phyloP scores from a whole-genome alignment of 2,113 vertebrate species.

The Tragelaphus buxtoni region DNA sequence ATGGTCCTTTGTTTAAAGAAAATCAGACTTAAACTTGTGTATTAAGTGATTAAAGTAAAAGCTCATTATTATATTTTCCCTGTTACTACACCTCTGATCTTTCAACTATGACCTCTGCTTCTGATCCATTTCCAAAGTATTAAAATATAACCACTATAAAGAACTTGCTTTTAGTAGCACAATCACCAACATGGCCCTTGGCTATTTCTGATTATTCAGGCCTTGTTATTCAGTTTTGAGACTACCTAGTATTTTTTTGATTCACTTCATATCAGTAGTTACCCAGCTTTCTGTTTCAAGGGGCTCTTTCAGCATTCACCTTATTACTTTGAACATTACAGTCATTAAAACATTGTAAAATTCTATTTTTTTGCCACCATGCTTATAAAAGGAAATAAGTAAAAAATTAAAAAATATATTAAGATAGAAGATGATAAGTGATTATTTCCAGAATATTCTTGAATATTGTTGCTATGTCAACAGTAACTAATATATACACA shows the following conservation, averaged over 20 bases:
- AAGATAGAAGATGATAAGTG: neutral
- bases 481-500: neutral
- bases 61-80: slow-evolving; percentile 59
- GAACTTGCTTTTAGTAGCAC: slow-evolving; percentile 9
- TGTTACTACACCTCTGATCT: slow-evolving; percentile 63
- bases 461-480: neutral
- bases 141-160: slow-evolving; percentile 51
- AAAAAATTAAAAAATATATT: neutral
- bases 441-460: slow-evolving; percentile 27
- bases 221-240: slow-evolving; percentile 1
- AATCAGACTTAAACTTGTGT: slow-evolving; percentile 59
- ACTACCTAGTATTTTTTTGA: neutral
- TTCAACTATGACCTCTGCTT: slow-evolving; percentile 62
- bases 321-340: slow-evolving; percentile 15
- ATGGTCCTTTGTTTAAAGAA: slow-evolving; percentile 61
- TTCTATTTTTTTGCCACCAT: neutral
- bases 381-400: slow-evolving; percentile 8
- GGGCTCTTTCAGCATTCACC: neutral
- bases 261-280: neutral
- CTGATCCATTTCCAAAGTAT: slow-evolving; percentile 62
- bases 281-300: slow-evolving; percentile 1
- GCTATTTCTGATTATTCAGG: slow-evolving; percentile 29
- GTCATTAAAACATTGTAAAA: slow-evolving; percentile 15
- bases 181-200: slow-evolving; percentile 29
- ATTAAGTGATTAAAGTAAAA: slow-evolving; percentile 70